Conservation (phyloP, 2,113 vertebrate genomes). For the Cebidichthys violaceus region DNA sequence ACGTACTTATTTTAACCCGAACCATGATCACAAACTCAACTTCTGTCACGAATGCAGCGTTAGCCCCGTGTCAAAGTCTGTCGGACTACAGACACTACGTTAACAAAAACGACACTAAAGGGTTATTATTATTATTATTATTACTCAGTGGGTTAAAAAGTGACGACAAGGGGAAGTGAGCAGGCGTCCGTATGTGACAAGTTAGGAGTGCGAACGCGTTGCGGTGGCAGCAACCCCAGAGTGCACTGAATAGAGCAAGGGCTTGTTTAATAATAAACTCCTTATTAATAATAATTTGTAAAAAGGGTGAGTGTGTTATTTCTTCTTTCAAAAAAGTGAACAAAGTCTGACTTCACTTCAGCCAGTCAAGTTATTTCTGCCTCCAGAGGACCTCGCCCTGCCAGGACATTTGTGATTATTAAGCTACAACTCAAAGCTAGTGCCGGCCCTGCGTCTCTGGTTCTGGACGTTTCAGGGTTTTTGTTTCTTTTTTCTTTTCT, state of each 20-base stretch:
- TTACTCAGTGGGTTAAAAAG: background rate
- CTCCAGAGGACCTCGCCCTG: conserved; percentile 37
- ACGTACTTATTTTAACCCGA: background rate
- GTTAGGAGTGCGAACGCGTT: background rate
- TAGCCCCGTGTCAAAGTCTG: background rate
- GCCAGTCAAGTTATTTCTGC: conserved; percentile 39
- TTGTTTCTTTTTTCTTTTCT: background rate
- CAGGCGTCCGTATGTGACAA: background rate
- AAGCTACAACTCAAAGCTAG: conserved; percentile 41
- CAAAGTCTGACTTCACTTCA: background rate
- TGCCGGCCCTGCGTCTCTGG: background rate
- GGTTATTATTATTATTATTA: no score
- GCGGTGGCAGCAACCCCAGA: background rate
- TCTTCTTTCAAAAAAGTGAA: background rate
- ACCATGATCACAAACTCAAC: background rate
- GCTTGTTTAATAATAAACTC: background rate
- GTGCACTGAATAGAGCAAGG: background rate
- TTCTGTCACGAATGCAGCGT: background rate
- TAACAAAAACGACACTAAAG: no score
- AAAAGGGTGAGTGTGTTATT: background rate
- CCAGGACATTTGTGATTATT: conserved; percentile 15
- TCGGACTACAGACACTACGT: background rate
- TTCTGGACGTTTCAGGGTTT: conserved; percentile 28
- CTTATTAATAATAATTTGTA: background rate
- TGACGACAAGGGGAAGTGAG: background rate